Conservation (phyloP, 2,113 vertebrate species). For the Coregonus clupeaformis region DNA sequence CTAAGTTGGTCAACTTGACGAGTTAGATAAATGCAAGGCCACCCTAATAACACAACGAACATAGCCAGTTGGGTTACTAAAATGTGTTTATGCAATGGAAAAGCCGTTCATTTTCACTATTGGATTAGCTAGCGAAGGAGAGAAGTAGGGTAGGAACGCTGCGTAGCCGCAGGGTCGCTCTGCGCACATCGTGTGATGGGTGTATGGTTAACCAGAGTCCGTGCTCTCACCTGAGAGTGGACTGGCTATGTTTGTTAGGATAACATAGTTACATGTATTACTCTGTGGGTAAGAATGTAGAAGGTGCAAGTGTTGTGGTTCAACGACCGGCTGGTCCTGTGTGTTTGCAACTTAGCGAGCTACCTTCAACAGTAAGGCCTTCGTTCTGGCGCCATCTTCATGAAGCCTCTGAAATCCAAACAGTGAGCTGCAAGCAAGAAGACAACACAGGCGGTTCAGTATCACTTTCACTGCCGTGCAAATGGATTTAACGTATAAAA, state of each 20-base stretch:
- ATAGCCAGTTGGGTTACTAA: neutral
- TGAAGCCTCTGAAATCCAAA: constrained; percentile 97
- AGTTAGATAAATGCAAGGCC: neutral
- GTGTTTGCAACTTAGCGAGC: constrained; percentile 20
- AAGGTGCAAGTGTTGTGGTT: neutral
- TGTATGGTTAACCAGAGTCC: constrained; percentile 50
- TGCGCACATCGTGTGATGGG: constrained; percentile 4
- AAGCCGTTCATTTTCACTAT: neutral
- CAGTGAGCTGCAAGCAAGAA: constrained; percentile 85
- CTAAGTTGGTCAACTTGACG: neutral
- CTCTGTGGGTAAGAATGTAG: neutral
- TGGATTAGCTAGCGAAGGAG: neutral
- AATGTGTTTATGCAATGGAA: neutral
- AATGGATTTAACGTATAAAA: constrained; percentile 37
- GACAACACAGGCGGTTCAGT: constrained; percentile 74
- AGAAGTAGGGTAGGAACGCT: neutral
- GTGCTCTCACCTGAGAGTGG: constrained; percentile 47
- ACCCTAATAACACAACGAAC: neutral
- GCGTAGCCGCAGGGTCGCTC: constrained; percentile 53
- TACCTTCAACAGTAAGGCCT: constrained; percentile 97
- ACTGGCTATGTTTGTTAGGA: constrained; percentile 15
- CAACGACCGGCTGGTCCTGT: neutral
- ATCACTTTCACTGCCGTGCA: constrained; percentile 57
- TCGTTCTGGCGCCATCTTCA: constrained; percentile 99
- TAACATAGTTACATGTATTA: neutral